Base-by-base conservation (phyloP, 2,797 vertebrate species). In the Dermochelys coriacea region DNA sequence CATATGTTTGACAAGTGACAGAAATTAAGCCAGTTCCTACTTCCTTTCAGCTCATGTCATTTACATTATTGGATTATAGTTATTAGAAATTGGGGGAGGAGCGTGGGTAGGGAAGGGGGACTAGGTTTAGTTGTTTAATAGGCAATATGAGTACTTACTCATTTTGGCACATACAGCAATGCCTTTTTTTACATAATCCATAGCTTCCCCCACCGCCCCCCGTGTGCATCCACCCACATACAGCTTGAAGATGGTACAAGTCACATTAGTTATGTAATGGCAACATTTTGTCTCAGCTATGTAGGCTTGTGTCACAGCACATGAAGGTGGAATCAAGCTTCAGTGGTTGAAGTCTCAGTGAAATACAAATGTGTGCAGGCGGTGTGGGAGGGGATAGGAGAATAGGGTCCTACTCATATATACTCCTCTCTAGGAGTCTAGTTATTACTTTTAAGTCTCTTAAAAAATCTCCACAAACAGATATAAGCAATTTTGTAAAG, bases 191-290 rank as follows among this genome's bases (percentile, higher is more conserved):
- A 23, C 91, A 3, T 78, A 93, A 89, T 86, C 91, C 92, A 81
- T 94, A 4, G 25, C 50, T 95, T n/a, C 29, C 1, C 0, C 92
- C 50, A 90, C 88, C 92, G 87, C 93, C 93, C 84, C 5, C 92
- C 88, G 94, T 95, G 83, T 91, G 93, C 93, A 68, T 93, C 92
- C 96, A 95, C 97, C 97, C 92, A 94, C 96, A 88, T 82, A 92
- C 88, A 92, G 95, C 95, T 91, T 92, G 94, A 91, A 93, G 93
- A 68, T 59, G 5, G 82, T 49, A 57, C 82, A 81, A 97, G 90
- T 90, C 93, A 61, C 92, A 93, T 75, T 84, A 82, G 85, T 97
- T 93, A 95, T 83, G 87, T 10, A 97, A 97, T 74, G 87, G 82
- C 3, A 94, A 25, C 83, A 27, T 49, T 86, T 55, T 45, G 5